Percentiles rank a stretch among this genome's conserved stretches.
Conservation (phyloP, 2,888 invertebrate species). For the Platycheirus albimanus region DNA sequence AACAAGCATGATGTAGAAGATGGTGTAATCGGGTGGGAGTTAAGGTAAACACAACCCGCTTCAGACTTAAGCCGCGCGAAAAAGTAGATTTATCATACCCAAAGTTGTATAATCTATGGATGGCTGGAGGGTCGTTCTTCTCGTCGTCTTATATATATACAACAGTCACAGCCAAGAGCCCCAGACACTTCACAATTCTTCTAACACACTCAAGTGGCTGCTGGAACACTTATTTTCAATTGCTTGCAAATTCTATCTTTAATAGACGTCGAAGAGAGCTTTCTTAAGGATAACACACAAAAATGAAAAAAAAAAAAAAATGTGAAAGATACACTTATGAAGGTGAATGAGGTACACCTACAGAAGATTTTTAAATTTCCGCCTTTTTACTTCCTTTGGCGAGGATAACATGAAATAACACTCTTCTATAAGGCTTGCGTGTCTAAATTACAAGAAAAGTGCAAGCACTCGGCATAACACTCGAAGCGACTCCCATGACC, state of each 20-base stretch:
- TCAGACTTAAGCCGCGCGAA: constrained; percentile 54
- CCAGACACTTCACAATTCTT: constrained; percentile 47
- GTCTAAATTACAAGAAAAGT: constrained; percentile 68
- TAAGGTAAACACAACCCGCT: constrained; percentile 16
- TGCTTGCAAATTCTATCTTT: constrained; percentile 65
- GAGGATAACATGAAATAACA: constrained; percentile 42
- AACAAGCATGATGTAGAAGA: not conserved
- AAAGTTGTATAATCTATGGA: constrained; percentile 3
- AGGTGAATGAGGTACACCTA: constrained; percentile 4
- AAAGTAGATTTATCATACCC: constrained; percentile 53
- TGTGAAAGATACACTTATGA: constrained; percentile 8
- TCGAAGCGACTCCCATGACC: not conserved
- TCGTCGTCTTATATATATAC: too few relatives aligned
- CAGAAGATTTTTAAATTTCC: constrained; percentile 12
- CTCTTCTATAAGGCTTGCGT: constrained; percentile 27
- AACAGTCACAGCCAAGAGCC: constrained; percentile 38
- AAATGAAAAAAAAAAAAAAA: not conserved
- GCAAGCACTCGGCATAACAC: constrained; percentile 45
- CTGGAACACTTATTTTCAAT: constrained; percentile 61
- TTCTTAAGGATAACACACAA: constrained; percentile 32
- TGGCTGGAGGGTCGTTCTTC: constrained; percentile 24
- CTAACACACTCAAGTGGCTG: constrained; percentile 66
- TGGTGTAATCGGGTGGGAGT: constrained; percentile 2
- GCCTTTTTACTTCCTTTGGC: not conserved
- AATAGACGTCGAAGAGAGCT: constrained; percentile 55